A percentile compares a stretch with the other conserved stretches of the same genome.
Conservation (phyloP, 2,797 vertebrate genomes). For the Hephaestus fuliginosus region DNA sequence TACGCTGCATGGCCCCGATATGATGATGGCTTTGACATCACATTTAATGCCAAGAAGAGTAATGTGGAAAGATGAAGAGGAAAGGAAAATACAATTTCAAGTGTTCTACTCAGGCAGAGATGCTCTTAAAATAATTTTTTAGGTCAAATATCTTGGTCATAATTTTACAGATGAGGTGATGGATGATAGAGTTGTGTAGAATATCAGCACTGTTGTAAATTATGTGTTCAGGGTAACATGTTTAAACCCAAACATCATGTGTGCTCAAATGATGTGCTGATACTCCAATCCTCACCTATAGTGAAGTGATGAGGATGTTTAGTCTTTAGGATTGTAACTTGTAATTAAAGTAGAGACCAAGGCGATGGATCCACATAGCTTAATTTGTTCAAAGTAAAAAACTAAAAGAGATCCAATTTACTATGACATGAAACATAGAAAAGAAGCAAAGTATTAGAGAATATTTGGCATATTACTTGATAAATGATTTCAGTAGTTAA, state of each 20-base stretch:
- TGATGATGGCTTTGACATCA: neutral
- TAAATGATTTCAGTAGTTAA: neutral
- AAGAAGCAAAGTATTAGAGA: neutral
- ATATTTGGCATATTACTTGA: neutral
- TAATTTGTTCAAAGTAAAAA: neutral
- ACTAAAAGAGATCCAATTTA: neutral
- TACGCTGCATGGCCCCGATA: neutral
- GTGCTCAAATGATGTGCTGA: neutral
- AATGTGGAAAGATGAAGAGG: neutral
- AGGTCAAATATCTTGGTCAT: neutral
- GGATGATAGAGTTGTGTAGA: neutral
- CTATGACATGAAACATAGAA: neutral
- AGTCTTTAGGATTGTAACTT: neutral
- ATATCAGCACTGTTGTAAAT: neutral
- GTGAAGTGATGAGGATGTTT: neutral
- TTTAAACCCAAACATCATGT: neutral
- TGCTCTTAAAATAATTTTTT: neutral
- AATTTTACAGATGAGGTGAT: neutral
- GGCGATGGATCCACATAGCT: neutral
- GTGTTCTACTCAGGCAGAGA: conserved; percentile 1
- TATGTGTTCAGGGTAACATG: neutral
- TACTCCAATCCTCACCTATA: neutral
- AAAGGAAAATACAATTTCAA: neutral
- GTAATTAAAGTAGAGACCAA: neutral
- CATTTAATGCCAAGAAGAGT: neutral